Base-by-base conservation (phyloP, 2,888 invertebrate genomes). In the Phalera bucephala region DNA sequence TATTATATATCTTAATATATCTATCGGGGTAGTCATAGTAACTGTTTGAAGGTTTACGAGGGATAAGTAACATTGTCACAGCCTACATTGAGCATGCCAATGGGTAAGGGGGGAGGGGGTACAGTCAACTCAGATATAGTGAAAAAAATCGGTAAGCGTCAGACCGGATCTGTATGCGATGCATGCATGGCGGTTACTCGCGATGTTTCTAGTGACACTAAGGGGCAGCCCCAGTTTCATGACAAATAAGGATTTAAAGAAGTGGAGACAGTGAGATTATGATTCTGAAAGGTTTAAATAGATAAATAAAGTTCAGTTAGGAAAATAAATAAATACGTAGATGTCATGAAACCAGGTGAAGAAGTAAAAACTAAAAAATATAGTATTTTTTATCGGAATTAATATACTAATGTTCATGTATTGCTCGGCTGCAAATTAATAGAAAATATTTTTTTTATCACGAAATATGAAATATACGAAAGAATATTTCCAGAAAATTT, bases 11-110 rank as follows among this genome's bases (percentile, higher is more conserved):
- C 15, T 51, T 46, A 40, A 60, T 57, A 58, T 54, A 56, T 54
- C 31, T 61, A 62, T 61, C 51, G 60, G 64, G 68, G 60, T 77
- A 86, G 85, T 86, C 89, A 88, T 85, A 88, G 71, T 80, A 71
- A 87, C 89, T 87, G 89, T 87, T 89, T 86, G 88, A 80, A 65
- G 74, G 61, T 62, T 52, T 70, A 73, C 71, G 84, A 83, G 87
- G 87, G 85, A 84, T 85, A 85, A 88, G 87, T 87, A 81, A 82
- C 80, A 80, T 82, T 60, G 79, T 87, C 81, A 83, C 87, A 87
- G 87, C 80, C 86, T 88, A 85, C 71, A 71, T 67, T 77, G 71
- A 80, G 82, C 88, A 88, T 88, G 89, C 89, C 77, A 83, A 81
- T 79, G 68, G 72, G n/a, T n/a, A n/a, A n/a, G n/a, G 70, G 52